Conservation (phyloP, 2,797 vertebrate species). For the Sebastes diploproa region DNA sequence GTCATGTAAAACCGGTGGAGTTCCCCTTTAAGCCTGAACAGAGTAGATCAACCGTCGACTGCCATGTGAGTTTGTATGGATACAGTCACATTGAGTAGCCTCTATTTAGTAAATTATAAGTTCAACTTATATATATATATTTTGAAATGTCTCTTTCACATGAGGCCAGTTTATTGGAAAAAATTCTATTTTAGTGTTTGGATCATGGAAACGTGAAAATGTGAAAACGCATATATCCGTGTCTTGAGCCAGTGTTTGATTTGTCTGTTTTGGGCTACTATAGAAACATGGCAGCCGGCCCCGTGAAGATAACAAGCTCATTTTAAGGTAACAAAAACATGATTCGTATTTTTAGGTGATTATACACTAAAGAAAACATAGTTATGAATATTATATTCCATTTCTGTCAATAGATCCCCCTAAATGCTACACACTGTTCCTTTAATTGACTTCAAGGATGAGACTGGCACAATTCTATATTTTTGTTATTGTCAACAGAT, state of each 20-base stretch:
- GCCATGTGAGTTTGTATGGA: not conserved
- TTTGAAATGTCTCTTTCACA: not conserved
- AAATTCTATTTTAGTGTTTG: not conserved
- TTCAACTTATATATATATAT: not conserved
- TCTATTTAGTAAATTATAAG: not conserved
- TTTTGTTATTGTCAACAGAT: not conserved
- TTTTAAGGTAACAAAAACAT: no score
- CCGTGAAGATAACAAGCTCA: rapidly evolving
- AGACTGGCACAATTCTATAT: not conserved
- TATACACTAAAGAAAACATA: no score
- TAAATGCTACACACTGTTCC: no score
- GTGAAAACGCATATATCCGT: no score
- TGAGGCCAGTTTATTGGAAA: not conserved
- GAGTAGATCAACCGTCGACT: not conserved
- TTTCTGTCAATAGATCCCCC: no score
- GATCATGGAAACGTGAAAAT: not conserved
- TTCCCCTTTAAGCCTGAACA: not conserved
- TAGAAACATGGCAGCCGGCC: no score
- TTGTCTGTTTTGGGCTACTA: no score
- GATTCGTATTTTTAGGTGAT: no score
- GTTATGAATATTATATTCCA: no score
- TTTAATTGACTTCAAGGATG: not conserved
- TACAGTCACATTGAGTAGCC: not conserved
- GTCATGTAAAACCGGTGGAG: not conserved
- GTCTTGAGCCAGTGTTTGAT: no score